Evolutionary conservation across 2,113 vertebrate species (phyloP), one percentile per base, ranked within the genome.

Genomic region (Gobius niger): DNA sequence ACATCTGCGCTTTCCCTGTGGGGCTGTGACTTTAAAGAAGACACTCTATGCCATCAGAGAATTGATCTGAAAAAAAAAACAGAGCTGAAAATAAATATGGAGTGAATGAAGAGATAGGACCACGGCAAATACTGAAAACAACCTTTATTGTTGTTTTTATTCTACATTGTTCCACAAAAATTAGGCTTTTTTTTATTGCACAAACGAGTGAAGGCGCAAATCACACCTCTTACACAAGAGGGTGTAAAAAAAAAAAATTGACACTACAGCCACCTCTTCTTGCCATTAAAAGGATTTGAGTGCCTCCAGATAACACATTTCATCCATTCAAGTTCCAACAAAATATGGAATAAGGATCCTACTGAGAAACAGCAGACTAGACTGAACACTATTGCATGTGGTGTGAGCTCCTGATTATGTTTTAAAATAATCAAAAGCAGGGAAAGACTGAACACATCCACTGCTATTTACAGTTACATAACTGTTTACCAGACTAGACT

Each of bases 141-240:
- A 56, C 14, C 72, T 90, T 88, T 88, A 88, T 84, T 89, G 16
- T 60, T 49, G 62, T 64, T 69, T 70, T 65, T 65, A 68, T 63
- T 86, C 47, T 12, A 72, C 72, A 59, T 9, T 8, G 61, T 44
- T 81, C 62, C 66, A 76, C 54, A 68, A 64, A 68, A 64, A 72
- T 75, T n/a, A 76, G 62, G 60, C 19, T 60, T 61, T 68, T 73
- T 77, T 34, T 47, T 63, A 51, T 63, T 77, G 72, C 70, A 68
- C 44, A 44, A 68, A 77, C 63, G 65, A 47, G 50, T 56, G 56
- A 82, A 75, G 56, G 68, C 70, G 66, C 63, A 13, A 46, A 57
- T 76, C 75, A 84, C 61, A 81, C 24, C 52, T 75, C 59, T 67
- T 79, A 44, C 16, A 56, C 18, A 40, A 59, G 44, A 77, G 47